phyloP scores from a whole-genome alignment of 2,113 vertebrate genomes.

The Hoplias malabaricus region DNA sequence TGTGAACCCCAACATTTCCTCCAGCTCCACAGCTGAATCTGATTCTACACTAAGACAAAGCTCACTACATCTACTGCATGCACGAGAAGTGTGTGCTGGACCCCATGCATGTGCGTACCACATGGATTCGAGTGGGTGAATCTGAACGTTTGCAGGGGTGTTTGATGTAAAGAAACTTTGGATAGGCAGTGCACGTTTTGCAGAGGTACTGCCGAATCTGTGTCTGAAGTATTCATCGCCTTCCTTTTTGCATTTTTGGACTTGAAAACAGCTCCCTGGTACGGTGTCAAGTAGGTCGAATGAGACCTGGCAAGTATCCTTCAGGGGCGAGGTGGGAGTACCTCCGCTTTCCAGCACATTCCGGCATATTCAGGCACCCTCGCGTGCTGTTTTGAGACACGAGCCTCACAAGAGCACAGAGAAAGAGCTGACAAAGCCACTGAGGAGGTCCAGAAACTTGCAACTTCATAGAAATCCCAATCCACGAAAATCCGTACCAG shows the following conservation, averaged over 20 bases:
- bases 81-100: constrained; percentile 22
- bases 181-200: constrained; percentile 9
- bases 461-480: background rate
- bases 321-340: background rate
- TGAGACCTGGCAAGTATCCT: constrained; percentile 2
- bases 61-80: constrained; percentile 32
- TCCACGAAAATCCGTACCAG: background rate
- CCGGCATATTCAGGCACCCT: background rate
- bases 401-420: background rate
- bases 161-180: constrained; percentile 15
- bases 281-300: background rate
- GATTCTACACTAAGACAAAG: constrained; percentile 26
- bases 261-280: background rate
- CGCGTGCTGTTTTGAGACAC: background rate
- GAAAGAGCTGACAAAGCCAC: background rate
- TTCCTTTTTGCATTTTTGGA: constrained; percentile 5
- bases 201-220: constrained; percentile 5
- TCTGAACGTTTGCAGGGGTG: background rate
- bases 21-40: constrained; percentile 37
- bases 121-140: constrained; percentile 18
- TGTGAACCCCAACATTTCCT: constrained; percentile 18
- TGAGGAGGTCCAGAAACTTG: background rate
- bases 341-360: background rate
- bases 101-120: constrained; percentile 37
- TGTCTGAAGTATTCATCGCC: constrained; percentile 45